Base-by-base conservation (phyloP, 2,888 invertebrate genomes). In the Cheilosia soror region DNA sequence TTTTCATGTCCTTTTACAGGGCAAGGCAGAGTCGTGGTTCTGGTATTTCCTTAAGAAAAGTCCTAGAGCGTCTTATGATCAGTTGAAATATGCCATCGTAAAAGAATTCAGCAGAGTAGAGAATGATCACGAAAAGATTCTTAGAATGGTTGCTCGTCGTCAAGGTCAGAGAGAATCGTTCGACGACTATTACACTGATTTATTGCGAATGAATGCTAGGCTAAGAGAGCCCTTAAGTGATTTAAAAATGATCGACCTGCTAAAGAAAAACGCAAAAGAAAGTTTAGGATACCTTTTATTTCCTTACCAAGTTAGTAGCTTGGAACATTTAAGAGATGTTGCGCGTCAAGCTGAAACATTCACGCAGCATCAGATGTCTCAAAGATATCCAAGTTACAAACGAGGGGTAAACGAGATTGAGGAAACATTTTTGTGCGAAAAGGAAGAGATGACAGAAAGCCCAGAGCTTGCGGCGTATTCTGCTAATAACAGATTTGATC, bases 311-410 rank as follows among this genome's bases (percentile, higher is more conserved):
- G 37, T 58, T 4, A 25, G 6, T 37, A 20, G 20, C 20, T 11
- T 33, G 4, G 58, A 58, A 37, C 58, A 58, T 15, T 5, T 58
- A 3, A 40, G 58, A 13, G 58, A 58, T 58, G 58, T 58, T 0
- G 58, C 58, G 9, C 5, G 58, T 7, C 15, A 37, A 9, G 58
- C 33, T 37, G 37, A 31, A 31, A 31, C 5, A 5, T 31, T 31
- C 5, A 5, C 5, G 5, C 31, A 31, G 5, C n/a, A n/a, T n/a
- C n/a, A 42, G n/a, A 5, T 5, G 5, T n/a, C 13, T n/a, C 42
- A 42, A n/a, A 42, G n/a, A 42, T 42, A n/a, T n/a, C n/a, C 42
- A n/a, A 42, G 42, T n/a, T 42, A n/a, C n/a, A 42, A n/a, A 42
- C 42, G 42, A n/a, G n/a, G 3, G 5, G 42, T 42, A n/a, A 42